Base-by-base conservation (phyloP, 2,113 vertebrate genomes). In the Orycteropus afer region DNA sequence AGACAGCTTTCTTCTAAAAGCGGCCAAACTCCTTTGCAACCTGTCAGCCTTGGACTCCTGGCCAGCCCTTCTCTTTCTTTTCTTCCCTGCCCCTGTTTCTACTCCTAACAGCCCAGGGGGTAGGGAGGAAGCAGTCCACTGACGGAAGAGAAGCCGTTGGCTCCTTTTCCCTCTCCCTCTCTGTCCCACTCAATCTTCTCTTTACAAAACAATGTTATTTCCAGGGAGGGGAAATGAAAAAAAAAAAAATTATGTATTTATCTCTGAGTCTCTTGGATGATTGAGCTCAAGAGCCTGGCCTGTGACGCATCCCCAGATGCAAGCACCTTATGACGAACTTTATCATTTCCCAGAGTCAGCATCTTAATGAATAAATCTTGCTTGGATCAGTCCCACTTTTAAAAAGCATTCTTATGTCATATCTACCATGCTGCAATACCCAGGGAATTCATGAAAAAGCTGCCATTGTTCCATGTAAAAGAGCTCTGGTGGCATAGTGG, bases 361-460 rank as follows among this genome's bases (percentile, higher is more conserved):
- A 51, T 86, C 59, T 78, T 94, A 69, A 90, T 91, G 77, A 86
- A 63, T 80, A 76, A 84, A 85, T 95, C 67, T 91, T 94, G 40
- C 49, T 87, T 89, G 37, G 25, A 92, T 93, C 34, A 83, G 84
- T 2, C 76, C 6, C 32, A n/a, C 61, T 79, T 88, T 57, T 55
- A 34, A 57, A 85, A 86, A 88, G 15, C 40, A 73, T 94, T 93
- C 77, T 53, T 96, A 47, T 79, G 15, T 57, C 34, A 25, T 87
- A 29, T 89, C 37, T 73, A 20, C n/a, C 53, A n/a, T 84, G 76
- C 79, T 93, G 22, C 55, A 69, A 15, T 83, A 53, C 53, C 84
- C 67, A 87, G 67, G 45, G 92, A 81, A 90, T 67, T 93, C 77
- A 85, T 92, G 92, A 57, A 88, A 88, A 95, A 90, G 49, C 79